Evolutionary conservation across 2,888 invertebrate species (phyloP), one percentile per base, ranked within the genome.

Genomic region (Coleophora deauratella): DNA sequence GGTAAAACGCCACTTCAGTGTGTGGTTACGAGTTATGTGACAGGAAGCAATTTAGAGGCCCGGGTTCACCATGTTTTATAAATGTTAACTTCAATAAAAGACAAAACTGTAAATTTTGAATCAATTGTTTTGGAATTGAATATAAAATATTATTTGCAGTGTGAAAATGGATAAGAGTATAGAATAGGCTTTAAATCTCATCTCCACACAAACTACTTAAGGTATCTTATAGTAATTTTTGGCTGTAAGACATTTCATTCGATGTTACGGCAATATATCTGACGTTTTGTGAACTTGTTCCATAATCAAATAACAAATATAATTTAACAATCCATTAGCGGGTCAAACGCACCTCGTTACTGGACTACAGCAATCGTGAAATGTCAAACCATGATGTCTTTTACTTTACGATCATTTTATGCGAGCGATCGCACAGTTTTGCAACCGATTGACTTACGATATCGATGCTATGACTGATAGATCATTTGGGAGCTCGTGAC

Each of bases 301-400:
- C 21, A 6, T 4, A 21, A 21, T 21, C 21, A 21, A 21, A 21
- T 21, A 21, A 21, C 3, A 36, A 28, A 34, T 8, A 14, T 27
- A 38, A 38, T 34, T 39, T 34, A 28, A 34, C 39, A 27, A 14
- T 12, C 44, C 40, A 44, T 50, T 46, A 45, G 36, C 41, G 37
- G 45, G 44, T 51, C 46, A 42, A 47, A 45, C 31, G 43, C 43
- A 43, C 47, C 42, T 43, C 40, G 41, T 50, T 43, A 44, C 39
- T 37, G 36, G 38, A 33, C 40, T 34, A 21, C 34, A 30, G 33
- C 33, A 9, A 44, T 58, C 56, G 59, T 58, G 58, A 61, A 55
- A 59, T 53, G 54, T 56, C 54, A 50, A 33, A 21, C 21, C 21
- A 21, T 21, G 21, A 21, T 21, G 21, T 21, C 21, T 21, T 21